Conservation (phyloP, 2,888 invertebrate species). For the Galeruca laticollis region DNA sequence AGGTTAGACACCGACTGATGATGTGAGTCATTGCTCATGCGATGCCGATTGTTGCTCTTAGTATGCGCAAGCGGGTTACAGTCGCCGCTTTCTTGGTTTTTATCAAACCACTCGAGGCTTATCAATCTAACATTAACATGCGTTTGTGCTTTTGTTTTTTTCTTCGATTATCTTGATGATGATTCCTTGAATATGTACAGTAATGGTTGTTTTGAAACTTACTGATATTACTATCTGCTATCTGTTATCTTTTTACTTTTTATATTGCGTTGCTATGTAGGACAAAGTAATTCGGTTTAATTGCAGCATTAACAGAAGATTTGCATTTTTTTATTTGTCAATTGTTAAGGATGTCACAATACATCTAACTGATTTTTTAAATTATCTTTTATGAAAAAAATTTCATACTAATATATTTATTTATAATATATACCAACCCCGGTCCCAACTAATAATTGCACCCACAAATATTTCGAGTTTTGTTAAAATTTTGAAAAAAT, state of each 20-base stretch:
- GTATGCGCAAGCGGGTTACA: constrained; percentile 49
- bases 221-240: constrained; percentile 1
- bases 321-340: background rate
- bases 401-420: too few relatives aligned
- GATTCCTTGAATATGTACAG: constrained; percentile 3
- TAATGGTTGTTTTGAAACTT: constrained; percentile 11
- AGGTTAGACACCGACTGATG: constrained; percentile 57
- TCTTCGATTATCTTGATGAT: constrained; percentile 25
- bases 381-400: too few relatives aligned
- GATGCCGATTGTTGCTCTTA: constrained; percentile 56
- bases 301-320: background rate
- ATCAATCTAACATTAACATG: constrained; percentile 56
- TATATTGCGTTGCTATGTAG: constrained; percentile 3
- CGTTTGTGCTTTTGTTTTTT: constrained; percentile 52
- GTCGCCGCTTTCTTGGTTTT: constrained; percentile 51
- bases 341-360: too few relatives aligned
- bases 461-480: too few relatives aligned
- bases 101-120: constrained; percentile 55
- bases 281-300: background rate
- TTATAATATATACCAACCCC: too few relatives aligned
- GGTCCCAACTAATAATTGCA: too few relatives aligned
- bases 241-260: background rate
- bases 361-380: too few relatives aligned
- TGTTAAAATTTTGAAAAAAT: too few relatives aligned
- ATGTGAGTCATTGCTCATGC: constrained; percentile 47